Conservation (phyloP, 2,797 vertebrate species). For the Fratercula arctica region DNA sequence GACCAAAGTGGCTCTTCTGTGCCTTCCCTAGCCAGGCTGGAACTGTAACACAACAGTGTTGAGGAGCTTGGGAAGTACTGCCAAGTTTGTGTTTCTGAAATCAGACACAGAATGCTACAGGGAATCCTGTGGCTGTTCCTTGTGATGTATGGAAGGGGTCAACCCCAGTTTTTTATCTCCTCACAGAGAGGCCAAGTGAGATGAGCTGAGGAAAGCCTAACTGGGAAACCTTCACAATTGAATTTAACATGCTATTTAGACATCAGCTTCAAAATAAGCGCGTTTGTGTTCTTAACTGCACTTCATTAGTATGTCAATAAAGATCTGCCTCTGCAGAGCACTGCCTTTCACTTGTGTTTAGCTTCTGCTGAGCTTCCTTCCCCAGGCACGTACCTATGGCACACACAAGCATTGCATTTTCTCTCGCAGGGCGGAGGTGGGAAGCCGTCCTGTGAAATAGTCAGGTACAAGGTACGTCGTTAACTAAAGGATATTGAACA, state of each 20-base stretch:
- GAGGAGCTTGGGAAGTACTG: background rate
- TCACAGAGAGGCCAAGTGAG: background rate
- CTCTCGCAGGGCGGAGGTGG: background rate
- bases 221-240: background rate
- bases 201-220: background rate
- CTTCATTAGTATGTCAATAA: background rate
- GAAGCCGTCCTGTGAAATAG: background rate
- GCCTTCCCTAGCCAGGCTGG: background rate
- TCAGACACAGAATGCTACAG: too few relatives aligned
- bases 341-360: background rate
- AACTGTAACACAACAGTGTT: background rate
- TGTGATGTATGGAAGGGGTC: background rate
- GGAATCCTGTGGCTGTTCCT: background rate
- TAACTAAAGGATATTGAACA: background rate
- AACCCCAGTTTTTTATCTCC: rapidly evolving
- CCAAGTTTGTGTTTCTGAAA: background rate
- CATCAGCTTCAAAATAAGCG: rapidly evolving
- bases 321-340: background rate
- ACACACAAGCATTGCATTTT: background rate
- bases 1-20: background rate
- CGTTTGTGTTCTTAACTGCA: background rate
- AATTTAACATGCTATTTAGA: background rate
- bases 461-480: background rate
- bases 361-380: background rate
- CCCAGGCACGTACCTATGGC: rapidly evolving